These are phyloP conservation scores for Lepus oiostolus DNA, from an alignment of 2,797 vertebrate species.

Conservation along the genomic window DNA sequence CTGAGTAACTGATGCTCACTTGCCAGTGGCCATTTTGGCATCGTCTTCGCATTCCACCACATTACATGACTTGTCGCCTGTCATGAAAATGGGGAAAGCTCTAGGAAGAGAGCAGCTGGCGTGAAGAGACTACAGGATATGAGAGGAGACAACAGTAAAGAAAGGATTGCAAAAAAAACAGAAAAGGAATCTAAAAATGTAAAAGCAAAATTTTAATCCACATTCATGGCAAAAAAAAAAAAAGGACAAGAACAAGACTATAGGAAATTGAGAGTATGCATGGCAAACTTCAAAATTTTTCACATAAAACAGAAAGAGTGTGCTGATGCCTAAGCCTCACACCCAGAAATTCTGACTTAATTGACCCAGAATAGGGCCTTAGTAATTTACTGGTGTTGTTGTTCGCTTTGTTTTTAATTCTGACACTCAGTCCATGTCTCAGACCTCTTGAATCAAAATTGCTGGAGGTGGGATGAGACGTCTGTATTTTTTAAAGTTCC, in stretches of 20 bases:
- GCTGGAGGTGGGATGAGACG: not conserved
- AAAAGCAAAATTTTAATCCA: slow-evolving; percentile 37
- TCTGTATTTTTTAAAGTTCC: slow-evolving; percentile 24
- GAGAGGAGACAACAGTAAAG: not conserved
- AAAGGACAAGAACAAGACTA: not conserved
- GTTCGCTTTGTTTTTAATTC: slow-evolving; percentile 12
- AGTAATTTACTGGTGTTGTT: not conserved
- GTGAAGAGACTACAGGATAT: not conserved
- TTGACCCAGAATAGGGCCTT: not conserved
- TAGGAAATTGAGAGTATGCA: not conserved
- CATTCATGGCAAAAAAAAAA: not conserved
- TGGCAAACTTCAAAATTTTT: slow-evolving; percentile 20
- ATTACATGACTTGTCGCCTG: not conserved
- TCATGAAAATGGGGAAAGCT: not conserved
- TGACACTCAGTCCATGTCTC: slow-evolving; percentile 28
- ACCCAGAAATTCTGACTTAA: slow-evolving; percentile 17
- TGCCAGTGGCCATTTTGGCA: no score
- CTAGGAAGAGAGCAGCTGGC: not conserved
- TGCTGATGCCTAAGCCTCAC: not conserved
- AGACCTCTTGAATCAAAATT: slow-evolving; percentile 43
- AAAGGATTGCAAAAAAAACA: not conserved
- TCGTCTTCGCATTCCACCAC: no score
- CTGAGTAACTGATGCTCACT: no score
- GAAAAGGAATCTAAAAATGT: not conserved
- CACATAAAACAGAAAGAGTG: not conserved